Percentiles rank a stretch among this genome's conserved stretches.
Conservation (phyloP, 2,888 invertebrate genomes). For the Aphrophora alni region DNA sequence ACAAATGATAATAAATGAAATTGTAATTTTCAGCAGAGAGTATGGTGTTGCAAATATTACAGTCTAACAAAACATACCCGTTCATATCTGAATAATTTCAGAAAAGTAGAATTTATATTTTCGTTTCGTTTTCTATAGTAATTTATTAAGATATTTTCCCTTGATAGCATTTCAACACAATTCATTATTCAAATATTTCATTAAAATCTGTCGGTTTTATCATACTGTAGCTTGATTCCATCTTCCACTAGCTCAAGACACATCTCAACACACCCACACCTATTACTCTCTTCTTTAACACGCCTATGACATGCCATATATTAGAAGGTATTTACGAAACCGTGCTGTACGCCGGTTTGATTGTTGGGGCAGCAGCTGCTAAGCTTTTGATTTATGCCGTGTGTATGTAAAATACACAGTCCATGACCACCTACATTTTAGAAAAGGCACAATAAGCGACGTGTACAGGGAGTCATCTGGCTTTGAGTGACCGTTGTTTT, state of each 20-base stretch:
- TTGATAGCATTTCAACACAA: too few species aligned
- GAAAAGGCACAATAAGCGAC: not conserved
- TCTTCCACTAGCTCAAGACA: not conserved
- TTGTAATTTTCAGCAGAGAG: too few species aligned
- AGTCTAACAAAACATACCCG: too few species aligned
- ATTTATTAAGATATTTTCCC: too few species aligned
- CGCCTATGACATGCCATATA: not conserved
- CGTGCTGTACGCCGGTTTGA: not conserved
- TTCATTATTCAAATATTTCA: too few species aligned
- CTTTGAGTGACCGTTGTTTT: not conserved
- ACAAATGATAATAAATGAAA: too few species aligned
- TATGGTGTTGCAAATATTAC: too few species aligned
- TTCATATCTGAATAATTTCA: too few species aligned
- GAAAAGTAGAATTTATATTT: too few species aligned
- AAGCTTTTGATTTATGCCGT: not conserved
- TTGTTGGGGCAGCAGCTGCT: not conserved
- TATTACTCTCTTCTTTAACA: not conserved
- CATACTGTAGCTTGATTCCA: too few species aligned
- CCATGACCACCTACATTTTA: not conserved
- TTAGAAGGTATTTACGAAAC: not conserved
- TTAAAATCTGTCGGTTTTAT: too few species aligned
- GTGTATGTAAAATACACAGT: not conserved
- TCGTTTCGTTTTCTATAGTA: too few species aligned
- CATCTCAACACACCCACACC: not conserved
- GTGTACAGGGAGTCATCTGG: not conserved